Conservation (phyloP, 2,113 vertebrate genomes). For the Aptenodytes forsteri region DNA sequence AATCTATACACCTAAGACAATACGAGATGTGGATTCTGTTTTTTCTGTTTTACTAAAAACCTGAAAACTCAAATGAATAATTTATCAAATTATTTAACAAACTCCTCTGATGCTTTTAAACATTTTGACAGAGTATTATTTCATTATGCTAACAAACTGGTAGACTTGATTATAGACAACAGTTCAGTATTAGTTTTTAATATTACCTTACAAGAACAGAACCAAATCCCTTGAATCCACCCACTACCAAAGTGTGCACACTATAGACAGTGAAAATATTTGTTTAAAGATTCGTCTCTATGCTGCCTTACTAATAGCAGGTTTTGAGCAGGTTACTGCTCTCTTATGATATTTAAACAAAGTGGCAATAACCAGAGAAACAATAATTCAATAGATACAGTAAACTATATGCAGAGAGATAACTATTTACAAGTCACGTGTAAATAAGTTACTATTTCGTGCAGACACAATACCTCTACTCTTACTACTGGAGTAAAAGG, state of each 20-base stretch:
- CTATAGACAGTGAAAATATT: not conserved
- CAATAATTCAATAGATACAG: not conserved
- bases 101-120: slow-evolving; percentile 33
- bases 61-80: slow-evolving; percentile 28
- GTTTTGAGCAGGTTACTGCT: not conserved
- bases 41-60: slow-evolving; percentile 61
- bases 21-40: slow-evolving; percentile 22
- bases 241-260: not conserved
- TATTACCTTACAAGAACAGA: not conserved
- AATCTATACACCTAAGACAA: slow-evolving; percentile 57
- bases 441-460: not conserved
- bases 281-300: not conserved
- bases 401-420: not conserved
- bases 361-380: not conserved
- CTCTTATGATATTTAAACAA: not conserved
- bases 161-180: not conserved
- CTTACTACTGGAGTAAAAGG: not conserved
- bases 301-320: not conserved
- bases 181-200: slow-evolving; percentile 7
- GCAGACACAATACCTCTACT: not conserved
- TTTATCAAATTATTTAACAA: slow-evolving; percentile 57
- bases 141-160: slow-evolving; percentile 47
- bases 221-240: not conserved
- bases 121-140: slow-evolving; percentile 44
- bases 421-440: not conserved